Evolutionary conservation across 1,140 invertebrate genomes (phyloP), one percentile per base, ranked within the genome.

Genomic region (Bombus difficillimus): DNA sequence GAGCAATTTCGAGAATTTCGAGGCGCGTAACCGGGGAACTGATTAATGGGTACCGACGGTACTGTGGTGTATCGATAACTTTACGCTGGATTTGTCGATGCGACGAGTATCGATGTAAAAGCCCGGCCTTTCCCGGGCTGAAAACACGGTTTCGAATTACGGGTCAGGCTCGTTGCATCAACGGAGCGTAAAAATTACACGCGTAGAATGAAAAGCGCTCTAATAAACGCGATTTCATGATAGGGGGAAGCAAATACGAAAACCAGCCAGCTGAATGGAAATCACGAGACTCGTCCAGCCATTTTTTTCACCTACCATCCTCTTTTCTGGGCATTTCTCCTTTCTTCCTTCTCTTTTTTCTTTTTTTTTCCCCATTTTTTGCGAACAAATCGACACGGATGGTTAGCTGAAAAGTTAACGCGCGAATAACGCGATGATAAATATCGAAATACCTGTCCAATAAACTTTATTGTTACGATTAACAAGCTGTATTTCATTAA

Each of bases 1-100:
- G 74, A 28, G 68, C 83, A 81, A 88, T 89, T 87, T 76, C 71
- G 34, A 37, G 37, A 68, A 71, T 84, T 84, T 72, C 82, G 57
- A 41, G 86, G 41, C 57, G 69, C 72, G 53, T 79, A 73, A 57
- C 72, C 64, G 69, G 47, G 47, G 22, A 78, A 72, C 83, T 59
- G 86, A 89, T 88, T 89, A 89, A 89, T 89, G 88, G 73, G 72
- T 74, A 79, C 18, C 57, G 69, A n/a, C 41, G 25, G 47, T n/a
- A 22, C 68, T 34, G 71, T 57, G 81, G 81, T 80, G 74, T 78
- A 84, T 76, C 86, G 82, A 74, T 77, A 82, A 82, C 85, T 75
- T 73, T 43, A 82, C 79, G 53, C 32, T 39, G 76, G 86, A 71
- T 81, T 88, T 66, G 77, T 77, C 81, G 76, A 66, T 57, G 57